Evolutionary conservation across 1,140 invertebrate genomes (phyloP).

Genomic region (Drosophila sproati): DNA sequence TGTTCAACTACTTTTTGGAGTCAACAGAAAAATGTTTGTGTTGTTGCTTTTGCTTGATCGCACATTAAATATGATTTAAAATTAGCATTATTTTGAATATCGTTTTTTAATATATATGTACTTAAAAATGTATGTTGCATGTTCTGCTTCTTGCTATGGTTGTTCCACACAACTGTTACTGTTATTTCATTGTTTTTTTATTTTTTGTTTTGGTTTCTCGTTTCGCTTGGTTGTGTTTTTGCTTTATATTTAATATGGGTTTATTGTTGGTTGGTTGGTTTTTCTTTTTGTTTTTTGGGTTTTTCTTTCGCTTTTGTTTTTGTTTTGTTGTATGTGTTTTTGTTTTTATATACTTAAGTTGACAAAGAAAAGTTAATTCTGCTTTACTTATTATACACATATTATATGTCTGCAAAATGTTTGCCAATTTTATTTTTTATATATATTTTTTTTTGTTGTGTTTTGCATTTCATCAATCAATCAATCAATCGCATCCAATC

Average conservation of each 20-base stretch:
- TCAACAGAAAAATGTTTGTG: conserved; percentile 53
- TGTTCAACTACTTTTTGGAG: conserved; percentile 60
- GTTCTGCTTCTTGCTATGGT: conserved; percentile 61
- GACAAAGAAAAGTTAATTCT: conserved; percentile 61
- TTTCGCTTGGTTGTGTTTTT: conserved; percentile 8
- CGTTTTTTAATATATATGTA: conserved; percentile 60
- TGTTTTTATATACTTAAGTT: conserved; percentile 29
- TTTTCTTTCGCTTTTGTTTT: conserved; percentile 28
- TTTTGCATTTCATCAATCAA: conserved; percentile 36
- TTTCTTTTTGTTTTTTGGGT: conserved; percentile 14
- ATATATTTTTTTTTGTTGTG: conserved; percentile 41
- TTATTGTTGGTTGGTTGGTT: conserved; percentile 35
- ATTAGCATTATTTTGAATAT: conserved; percentile 75
- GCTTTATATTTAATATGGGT: conserved; percentile 64
- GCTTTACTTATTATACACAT: conserved; percentile 40
- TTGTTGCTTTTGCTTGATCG: conserved; percentile 40
- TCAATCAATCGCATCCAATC: conserved; percentile 48
- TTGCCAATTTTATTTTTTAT: conserved; percentile 57
- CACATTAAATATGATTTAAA: conserved; percentile 66
- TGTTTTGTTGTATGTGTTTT: conserved; percentile 7
- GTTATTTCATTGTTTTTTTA: conserved; percentile 14
- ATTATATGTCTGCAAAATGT: conserved; percentile 34
- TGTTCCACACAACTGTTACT: conserved; percentile 61
- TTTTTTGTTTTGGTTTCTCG: conserved; percentile 28
- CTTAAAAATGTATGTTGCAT: conserved; percentile 71